Conservation (phyloP, 2,888 invertebrate species). For the Copidosoma aretas region DNA sequence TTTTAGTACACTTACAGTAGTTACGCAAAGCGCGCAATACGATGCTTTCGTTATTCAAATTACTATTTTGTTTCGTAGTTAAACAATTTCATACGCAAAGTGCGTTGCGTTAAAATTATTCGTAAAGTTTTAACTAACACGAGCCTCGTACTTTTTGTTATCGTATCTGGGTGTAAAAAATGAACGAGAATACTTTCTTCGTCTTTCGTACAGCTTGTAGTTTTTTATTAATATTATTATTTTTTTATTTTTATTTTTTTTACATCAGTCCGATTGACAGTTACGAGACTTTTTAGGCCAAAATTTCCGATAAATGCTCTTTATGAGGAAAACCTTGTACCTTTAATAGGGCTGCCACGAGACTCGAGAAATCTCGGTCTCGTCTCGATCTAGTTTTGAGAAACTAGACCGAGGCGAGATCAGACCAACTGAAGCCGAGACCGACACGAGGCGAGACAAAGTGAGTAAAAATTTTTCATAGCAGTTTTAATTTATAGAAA, state of each 20-base stretch:
- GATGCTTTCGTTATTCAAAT: slow-evolving; percentile 17
- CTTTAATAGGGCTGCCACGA: too few species aligned
- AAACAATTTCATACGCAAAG: slow-evolving; percentile 31
- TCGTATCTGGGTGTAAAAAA: slow-evolving; percentile 39
- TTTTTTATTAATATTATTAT: not conserved
- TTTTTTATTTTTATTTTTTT: slow-evolving; percentile 15
- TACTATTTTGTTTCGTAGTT: slow-evolving; percentile 2
- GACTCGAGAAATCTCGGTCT: too few species aligned
- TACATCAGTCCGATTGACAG: slow-evolving; percentile 39
- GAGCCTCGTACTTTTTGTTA: slow-evolving; percentile 18
- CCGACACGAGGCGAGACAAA: too few species aligned
- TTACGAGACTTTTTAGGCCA: slow-evolving; percentile 32
- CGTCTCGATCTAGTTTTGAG: too few species aligned
- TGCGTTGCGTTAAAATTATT: slow-evolving; percentile 25
- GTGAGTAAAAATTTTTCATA: too few species aligned
- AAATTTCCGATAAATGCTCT: too few species aligned
- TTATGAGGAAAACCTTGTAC: too few species aligned
- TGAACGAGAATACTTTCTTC: slow-evolving; percentile 42
- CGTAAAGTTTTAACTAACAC: slow-evolving; percentile 14
- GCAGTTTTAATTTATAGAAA: too few species aligned
- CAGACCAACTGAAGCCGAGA: too few species aligned
- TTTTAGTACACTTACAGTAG: slow-evolving; percentile 31
- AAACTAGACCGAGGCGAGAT: too few species aligned
- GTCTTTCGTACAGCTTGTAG: slow-evolving; percentile 33
- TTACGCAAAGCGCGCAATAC: slow-evolving; percentile 33